These are phyloP conservation scores for Mesorhabditis sp. DNA, from an alignment of 2,888 invertebrate species.

Conservation along the genomic window DNA sequence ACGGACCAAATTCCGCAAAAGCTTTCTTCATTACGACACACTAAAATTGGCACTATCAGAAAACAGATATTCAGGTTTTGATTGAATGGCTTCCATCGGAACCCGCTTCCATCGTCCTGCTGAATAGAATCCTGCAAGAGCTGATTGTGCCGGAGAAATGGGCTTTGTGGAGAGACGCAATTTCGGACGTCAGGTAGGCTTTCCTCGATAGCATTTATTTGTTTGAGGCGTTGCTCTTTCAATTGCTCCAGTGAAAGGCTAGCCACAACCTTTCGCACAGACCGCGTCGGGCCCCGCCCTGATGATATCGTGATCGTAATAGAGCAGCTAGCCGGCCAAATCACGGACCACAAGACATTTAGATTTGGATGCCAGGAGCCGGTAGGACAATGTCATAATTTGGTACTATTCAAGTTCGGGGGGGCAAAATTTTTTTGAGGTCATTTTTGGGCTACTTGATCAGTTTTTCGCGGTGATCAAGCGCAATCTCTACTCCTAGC, in stretches of 20 bases:
- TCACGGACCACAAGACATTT: too few species aligned
- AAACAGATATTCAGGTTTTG: conserved; percentile 6
- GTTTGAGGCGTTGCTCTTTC: neutral
- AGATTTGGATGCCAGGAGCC: too few species aligned
- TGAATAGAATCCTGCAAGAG: conserved; percentile 9
- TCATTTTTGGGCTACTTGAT: too few species aligned
- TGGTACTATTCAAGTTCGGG: too few species aligned
- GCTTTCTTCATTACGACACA: neutral
- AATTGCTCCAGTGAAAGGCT: neutral
- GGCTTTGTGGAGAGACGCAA: neutral
- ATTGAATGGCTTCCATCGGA: conserved; percentile 13
- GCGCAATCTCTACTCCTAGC: too few species aligned
- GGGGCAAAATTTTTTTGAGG: too few species aligned
- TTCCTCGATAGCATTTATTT: neutral
- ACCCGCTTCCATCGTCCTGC: neutral
- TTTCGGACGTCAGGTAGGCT: neutral
- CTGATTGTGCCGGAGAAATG: neutral
- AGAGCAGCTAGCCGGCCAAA: too few species aligned
- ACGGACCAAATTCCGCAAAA: neutral
- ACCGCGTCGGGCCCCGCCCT: too few species aligned
- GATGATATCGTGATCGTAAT: too few species aligned
- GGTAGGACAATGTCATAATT: too few species aligned
- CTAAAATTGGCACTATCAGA: neutral
- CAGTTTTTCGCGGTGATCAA: too few species aligned
- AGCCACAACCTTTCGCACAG: too few species aligned